Evolutionary conservation across 92 coral and sea anemone species (phyloP), one percentile per base, ranked within the genome.

Genomic region (Porites cylindrica): DNA sequence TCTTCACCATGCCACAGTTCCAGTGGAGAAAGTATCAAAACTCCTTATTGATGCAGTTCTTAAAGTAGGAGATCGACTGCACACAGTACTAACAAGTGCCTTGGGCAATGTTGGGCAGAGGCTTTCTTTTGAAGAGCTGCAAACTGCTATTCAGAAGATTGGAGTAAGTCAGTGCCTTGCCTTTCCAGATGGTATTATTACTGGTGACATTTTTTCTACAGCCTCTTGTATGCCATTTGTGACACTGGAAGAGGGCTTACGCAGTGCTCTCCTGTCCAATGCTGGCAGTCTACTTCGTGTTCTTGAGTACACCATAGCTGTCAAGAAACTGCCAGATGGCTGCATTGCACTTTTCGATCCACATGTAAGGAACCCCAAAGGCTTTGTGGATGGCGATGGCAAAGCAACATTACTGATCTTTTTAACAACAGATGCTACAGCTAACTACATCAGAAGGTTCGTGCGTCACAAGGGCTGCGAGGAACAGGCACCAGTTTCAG

Each of bases 371-470:
- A 67, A 67, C 29, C 10, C 13, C 12, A 67, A 29, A 16, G 72
- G 72, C 32, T 19, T 67, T 67, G 72, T 67, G 72, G 72, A 67
- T 67, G 72, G 72, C 8, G 13, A 67, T 3, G 29, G 70, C 7
- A 17, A 20, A 10, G 10, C 70, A 66, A 66, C n/a, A 66, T 6
- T 16, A 23, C 12, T 66, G 70, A 16, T 17, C 12, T 66, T 66
- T 66, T 66, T 20, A 7, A 66, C 21, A 7, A 14, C n/a, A 7
- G 21, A 66, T 6, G 32, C 26, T 67, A 38, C 11, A 10, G 72
- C 13, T 6, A 19, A 7, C 21, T 67, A 67, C 72, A 67, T 67
- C 72, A 7, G 72, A 29, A 67, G 72, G 72, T 67, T 67, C n/a
- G 70, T 66, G 12, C 10, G 8, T 10, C 70, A 66, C 8, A 66